phyloP scores from a whole-genome alignment of 2,888 invertebrate genomes.

The Muschampia staudingeri region DNA sequence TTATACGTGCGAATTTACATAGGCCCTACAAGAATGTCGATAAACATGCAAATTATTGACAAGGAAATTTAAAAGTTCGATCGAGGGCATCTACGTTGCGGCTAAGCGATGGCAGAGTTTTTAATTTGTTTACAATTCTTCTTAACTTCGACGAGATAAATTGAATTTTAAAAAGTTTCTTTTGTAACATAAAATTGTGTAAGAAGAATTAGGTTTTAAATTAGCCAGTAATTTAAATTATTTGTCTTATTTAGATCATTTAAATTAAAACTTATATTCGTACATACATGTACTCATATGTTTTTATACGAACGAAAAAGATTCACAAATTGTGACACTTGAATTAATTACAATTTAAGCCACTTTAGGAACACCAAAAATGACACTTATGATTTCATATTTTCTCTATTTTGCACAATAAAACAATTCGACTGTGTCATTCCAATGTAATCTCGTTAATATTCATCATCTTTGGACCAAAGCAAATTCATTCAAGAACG shows the following conservation, averaged over 20 bases:
- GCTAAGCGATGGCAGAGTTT: slow-evolving; percentile 30
- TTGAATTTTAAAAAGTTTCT: background rate
- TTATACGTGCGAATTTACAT: slow-evolving; percentile 83
- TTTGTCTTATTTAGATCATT: too few species aligned
- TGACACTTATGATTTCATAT: too few species aligned
- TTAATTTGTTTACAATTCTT: background rate
- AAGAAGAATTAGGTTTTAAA: background rate
- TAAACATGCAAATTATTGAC: slow-evolving; percentile 78
- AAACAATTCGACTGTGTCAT: too few species aligned
- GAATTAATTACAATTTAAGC: too few species aligned
- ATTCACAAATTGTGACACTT: too few species aligned
- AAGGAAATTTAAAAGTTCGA: slow-evolving; percentile 57
- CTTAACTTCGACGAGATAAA: background rate
- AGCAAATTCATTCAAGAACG: too few species aligned
- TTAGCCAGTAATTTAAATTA: background rate
- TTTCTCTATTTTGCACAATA: too few species aligned
- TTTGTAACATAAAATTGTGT: background rate
- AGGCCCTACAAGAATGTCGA: slow-evolving; percentile 77
- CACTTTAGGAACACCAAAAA: too few species aligned
- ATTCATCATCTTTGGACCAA: background rate
- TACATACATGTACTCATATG: too few species aligned
- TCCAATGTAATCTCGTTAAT: background rate
- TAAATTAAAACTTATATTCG: too few species aligned
- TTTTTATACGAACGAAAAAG: too few species aligned
- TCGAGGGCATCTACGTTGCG: slow-evolving; percentile 39